Conservation (phyloP, 2,113 vertebrate species). For the Rana temporaria region DNA sequence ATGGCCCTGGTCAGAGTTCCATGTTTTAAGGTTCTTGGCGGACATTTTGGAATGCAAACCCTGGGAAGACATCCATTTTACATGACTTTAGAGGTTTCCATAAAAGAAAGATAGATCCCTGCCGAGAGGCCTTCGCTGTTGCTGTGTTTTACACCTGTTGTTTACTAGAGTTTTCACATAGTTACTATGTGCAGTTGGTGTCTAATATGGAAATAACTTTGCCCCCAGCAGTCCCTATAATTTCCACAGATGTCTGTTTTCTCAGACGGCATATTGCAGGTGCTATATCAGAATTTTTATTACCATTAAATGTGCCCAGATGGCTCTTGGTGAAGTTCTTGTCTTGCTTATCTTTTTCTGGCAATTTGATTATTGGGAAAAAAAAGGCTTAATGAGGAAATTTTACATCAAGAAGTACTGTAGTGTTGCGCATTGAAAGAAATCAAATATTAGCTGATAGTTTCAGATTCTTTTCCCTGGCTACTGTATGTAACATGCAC, state of each 20-base stretch:
- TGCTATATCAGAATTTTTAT: slow-evolving; percentile 20
- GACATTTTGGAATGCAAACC: not conserved
- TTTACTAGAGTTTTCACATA: not conserved
- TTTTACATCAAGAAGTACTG: no score
- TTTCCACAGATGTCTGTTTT: not conserved
- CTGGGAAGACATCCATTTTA: not conserved
- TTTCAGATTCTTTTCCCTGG: no score
- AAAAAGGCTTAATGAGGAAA: no score
- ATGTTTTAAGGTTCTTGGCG: not conserved
- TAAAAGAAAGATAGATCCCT: not conserved
- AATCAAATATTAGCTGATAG: no score
- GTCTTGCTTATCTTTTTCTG: no score
- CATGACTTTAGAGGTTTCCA: not conserved
- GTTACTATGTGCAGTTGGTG: not conserved
- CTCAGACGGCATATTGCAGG: not conserved
- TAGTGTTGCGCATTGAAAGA: no score
- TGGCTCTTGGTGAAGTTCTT: slow-evolving; percentile 15
- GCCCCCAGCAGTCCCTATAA: slow-evolving; percentile 7
- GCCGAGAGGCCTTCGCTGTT: not conserved
- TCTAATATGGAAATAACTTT: not conserved
- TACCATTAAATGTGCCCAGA: slow-evolving; percentile 15
- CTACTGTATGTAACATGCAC: no score
- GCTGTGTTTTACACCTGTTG: not conserved
- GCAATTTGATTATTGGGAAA: no score
- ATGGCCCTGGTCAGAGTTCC: not conserved